Evolutionary conservation across 2,113 vertebrate genomes (phyloP), one percentile per base, ranked within the genome.

Genomic region (Phrynosoma platyrhinos): DNA sequence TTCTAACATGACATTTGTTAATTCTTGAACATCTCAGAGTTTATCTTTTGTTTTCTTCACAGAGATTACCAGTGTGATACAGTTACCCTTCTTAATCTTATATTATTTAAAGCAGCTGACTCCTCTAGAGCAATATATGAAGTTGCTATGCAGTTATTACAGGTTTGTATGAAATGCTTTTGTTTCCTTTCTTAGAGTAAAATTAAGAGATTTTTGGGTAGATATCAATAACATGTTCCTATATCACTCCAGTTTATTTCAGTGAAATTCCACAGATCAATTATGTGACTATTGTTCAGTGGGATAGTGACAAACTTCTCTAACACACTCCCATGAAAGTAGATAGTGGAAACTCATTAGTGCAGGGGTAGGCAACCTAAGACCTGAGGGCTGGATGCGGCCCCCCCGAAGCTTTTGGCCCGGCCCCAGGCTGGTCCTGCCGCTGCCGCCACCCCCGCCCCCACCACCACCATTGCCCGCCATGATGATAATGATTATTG

Each of bases 21-120:
- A 42, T 40, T 20, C 32, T 30, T 84, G 21, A 74, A 12, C 68
- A 71, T 53, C 69, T 72, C 20, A 84, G 23, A 84, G 20, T 84
- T 71, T 53, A 0, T 82, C 81, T 94, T 32, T 40, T 42, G 23
- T 96, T 94, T 94, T 85, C 92, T 58, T 88, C 30, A 30, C 91
- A 99, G 99, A 97, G 99, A 99, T 97, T 99, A 98, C 95, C 98
- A 99, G 94, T 99, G 98, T 97, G 99, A 99, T 96, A 99, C 98
- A 86, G 99, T 99, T 97, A 98, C 98, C 96, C 98, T 99, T 66
- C 97, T 99, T 91, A 99, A 99, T 96, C 97, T 99, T 92, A 99
- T 99, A 96, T 96, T 99, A 79, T 99, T 99, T 96, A 99, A 99
- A 96, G 98, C 99, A 68, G 98, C 99, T 72, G 99, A 99, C 96